phyloP scores from a whole-genome alignment of 2,797 vertebrate genomes.

The Amphiprion clarkii region DNA sequence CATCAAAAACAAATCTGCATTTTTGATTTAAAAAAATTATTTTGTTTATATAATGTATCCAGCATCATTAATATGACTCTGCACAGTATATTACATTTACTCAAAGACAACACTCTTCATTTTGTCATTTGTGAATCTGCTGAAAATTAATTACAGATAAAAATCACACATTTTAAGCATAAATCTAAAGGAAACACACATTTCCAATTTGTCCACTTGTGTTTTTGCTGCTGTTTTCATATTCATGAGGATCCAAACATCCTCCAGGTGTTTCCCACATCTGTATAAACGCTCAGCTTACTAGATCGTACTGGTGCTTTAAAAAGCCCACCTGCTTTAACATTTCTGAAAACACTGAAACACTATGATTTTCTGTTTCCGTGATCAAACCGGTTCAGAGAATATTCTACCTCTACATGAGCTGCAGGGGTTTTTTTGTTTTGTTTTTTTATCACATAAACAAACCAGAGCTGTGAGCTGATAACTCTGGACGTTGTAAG shows the following conservation, averaged over 20 bases:
- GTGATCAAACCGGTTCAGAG: conserved; percentile 13
- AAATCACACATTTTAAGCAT: too few relatives aligned
- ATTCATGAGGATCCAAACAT: conserved; percentile 31
- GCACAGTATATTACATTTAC: too few relatives aligned
- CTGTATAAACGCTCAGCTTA: conserved; percentile 31
- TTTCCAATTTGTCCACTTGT: too few relatives aligned
- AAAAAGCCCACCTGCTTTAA: conserved; percentile 37
- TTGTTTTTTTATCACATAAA: too few relatives aligned
- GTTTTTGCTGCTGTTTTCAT: background rate
- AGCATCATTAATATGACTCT: too few relatives aligned
- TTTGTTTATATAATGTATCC: too few relatives aligned
- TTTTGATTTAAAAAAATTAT: too few relatives aligned
- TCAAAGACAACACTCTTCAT: too few relatives aligned
- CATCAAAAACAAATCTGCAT: too few relatives aligned
- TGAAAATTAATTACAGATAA: too few relatives aligned
- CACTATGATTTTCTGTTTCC: background rate
- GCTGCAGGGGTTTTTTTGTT: background rate
- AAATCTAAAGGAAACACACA: too few relatives aligned
- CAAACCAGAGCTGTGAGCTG: background rate
- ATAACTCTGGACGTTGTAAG: conserved; percentile 1
- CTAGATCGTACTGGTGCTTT: conserved; percentile 21
- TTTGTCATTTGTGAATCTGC: too few relatives aligned
- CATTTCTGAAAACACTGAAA: background rate
- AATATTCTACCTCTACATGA: conserved; percentile 3
- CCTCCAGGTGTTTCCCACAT: conserved; percentile 33